These are phyloP conservation scores for Dysidea cf. avara DNA, from an alignment of 37 sponge, comb jelly and placozoan genomes.

Conservation along the genomic window DNA sequence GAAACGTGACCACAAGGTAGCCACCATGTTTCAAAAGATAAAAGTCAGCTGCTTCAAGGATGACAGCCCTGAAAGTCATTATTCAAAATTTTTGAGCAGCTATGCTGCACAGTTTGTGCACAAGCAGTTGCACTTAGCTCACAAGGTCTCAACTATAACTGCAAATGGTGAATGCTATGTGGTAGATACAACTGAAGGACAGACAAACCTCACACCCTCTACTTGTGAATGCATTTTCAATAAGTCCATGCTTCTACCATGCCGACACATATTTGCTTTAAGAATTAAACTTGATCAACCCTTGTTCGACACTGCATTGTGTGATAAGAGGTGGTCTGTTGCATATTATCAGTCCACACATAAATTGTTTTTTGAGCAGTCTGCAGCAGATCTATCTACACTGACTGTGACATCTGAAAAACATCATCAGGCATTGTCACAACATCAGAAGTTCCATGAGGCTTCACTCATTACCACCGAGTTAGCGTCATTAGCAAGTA, in stretches of 20 bases:
- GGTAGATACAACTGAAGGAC: constrained; percentile 34
- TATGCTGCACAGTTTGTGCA: constrained; percentile 43
- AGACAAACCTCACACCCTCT: background rate
- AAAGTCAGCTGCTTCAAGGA: constrained; percentile 3
- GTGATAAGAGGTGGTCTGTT: constrained; percentile 38
- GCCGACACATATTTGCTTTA: no score
- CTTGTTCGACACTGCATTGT: constrained; percentile 13
- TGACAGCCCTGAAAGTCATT: constrained; percentile 30
- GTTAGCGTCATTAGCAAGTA: constrained; percentile 44
- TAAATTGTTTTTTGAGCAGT: constrained; percentile 22
- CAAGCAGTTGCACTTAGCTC: constrained; percentile 17
- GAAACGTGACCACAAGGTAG: constrained; percentile 48
- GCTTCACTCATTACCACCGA: constrained; percentile 28
- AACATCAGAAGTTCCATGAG: constrained; percentile 59
- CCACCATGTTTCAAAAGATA: constrained; percentile 13
- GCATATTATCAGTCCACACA: constrained; percentile 36
- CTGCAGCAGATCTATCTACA: no score
- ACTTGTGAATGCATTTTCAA: constrained; percentile 48
- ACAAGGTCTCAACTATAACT: constrained; percentile 16
- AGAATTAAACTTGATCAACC: constrained; percentile 10
- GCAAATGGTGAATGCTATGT: constrained; percentile 5
- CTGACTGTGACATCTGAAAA: constrained; percentile 4
- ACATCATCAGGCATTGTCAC: constrained; percentile 24
- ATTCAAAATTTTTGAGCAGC: constrained; percentile 28
- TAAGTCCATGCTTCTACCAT: constrained; percentile 36